Evolutionary conservation across 2,888 invertebrate species (phyloP).

Genomic region (Coronaproctus castanopsis): DNA sequence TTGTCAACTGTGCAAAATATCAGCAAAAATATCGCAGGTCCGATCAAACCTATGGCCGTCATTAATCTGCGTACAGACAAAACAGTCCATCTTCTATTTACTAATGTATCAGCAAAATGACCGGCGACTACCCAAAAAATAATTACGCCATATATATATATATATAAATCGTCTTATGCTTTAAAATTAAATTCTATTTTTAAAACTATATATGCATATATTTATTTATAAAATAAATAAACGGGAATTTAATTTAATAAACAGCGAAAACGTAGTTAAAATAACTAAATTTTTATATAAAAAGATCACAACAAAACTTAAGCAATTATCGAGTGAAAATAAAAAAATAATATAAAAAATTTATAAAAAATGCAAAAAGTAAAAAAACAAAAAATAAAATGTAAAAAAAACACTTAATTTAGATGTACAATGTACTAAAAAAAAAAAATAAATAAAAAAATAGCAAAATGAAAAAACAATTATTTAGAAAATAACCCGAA

Average conservation of each 20-base stretch:
- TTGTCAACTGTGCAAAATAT: slow-evolving; percentile 49
- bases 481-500: too few species aligned
- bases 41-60: slow-evolving; percentile 48
- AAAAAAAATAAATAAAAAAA: too few species aligned
- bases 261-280: not conserved
- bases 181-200: not conserved
- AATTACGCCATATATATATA: slow-evolving; percentile 1
- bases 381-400: too few species aligned
- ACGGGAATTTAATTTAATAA: not conserved
- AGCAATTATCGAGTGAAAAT: too few species aligned
- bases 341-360: too few species aligned
- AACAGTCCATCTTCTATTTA: slow-evolving; percentile 39
- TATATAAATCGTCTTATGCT: not conserved
- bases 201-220: not conserved
- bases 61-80: slow-evolving; percentile 46
- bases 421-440: too few species aligned
- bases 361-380: too few species aligned
- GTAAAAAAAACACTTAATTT: too few species aligned
- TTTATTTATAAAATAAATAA: slow-evolving; percentile 2
- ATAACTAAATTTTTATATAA: too few species aligned
- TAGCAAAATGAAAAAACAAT: too few species aligned
- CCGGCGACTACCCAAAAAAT: slow-evolving; percentile 35
- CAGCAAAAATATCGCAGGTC: slow-evolving; percentile 47
- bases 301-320: too few species aligned
- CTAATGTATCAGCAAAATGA: slow-evolving; percentile 46